Evolutionary conservation across 2,797 vertebrate genomes (phyloP).

Genomic region (Amblyopsis hoosieri): DNA sequence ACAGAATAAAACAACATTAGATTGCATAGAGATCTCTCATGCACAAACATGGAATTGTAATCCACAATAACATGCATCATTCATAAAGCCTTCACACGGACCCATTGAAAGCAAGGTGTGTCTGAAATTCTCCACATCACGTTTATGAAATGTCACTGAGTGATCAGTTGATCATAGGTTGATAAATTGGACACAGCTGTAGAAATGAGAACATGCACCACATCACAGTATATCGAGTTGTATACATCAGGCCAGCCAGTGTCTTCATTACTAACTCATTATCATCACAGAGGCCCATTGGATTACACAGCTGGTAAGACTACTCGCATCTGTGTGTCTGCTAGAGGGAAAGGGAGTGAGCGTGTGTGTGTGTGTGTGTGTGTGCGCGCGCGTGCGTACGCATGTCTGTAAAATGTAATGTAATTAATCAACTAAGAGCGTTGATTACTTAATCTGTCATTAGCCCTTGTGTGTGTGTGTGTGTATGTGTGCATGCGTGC

Average conservation of each 20-base stretch:
- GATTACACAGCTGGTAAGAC: slow-evolving; percentile 47
- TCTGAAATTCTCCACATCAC: too few species aligned
- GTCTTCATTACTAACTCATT: slow-evolving; percentile 32
- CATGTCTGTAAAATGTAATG: slow-evolving; percentile 43
- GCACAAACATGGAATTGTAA: not conserved
- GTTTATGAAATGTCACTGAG: too few species aligned
- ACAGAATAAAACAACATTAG: slow-evolving; percentile 65
- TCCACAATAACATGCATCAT: not conserved
- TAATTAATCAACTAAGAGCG: slow-evolving; percentile 63
- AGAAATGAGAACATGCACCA: too few species aligned
- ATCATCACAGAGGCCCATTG: slow-evolving; percentile 26
- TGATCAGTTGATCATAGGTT: too few species aligned
- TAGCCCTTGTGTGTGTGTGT: slow-evolving; percentile 37
- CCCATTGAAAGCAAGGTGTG: too few species aligned
- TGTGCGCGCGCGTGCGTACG: slow-evolving; percentile 8
- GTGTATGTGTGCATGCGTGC: slow-evolving; percentile 36
- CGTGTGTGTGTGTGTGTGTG: not conserved
- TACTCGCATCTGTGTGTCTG: slow-evolving; percentile 44
- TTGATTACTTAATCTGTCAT: slow-evolving; percentile 68
- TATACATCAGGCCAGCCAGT: not conserved
- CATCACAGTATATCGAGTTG: too few species aligned
- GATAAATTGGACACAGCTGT: too few species aligned
- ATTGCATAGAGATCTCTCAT: slow-evolving; percentile 9
- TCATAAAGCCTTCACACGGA: not conserved
- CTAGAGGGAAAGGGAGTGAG: not conserved